Evolutionary conservation across 2,888 invertebrate genomes (phyloP), one percentile per base, ranked within the genome.

Genomic region (Caenorhabditis drosophilae): DNA sequence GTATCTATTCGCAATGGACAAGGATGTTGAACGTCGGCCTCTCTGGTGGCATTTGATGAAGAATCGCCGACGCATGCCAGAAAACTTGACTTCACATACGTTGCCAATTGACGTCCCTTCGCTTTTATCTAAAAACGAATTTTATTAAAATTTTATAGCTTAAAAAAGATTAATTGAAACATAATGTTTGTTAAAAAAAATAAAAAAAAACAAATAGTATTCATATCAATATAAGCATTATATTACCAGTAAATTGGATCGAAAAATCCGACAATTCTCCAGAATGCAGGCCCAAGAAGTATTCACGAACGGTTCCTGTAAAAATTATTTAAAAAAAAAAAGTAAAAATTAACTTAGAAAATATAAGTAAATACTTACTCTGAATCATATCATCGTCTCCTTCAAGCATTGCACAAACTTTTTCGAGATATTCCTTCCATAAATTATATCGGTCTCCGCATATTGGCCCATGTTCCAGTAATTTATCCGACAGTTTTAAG

Each of bases 71-170:
- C 25, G 16, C 45, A 54, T 44, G 25, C 58, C 58, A 51, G 58
- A 58, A 45, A 52, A 52, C 18, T 45, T 54, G 45, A 58, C 52
- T 2, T 58, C 45, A 54, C 58, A 58, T 36, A 58, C 23, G 25
- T 34, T 51, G n/a, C 58, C 57, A 53, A 57, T 57, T 23, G 57
- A 58, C 46, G 46, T 53, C 18, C 52, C 58, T 45, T 58, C 52
- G 52, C 2, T 25, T 58, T 58, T 53, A 45, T 58, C 58, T 58
- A 54, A 53, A 54, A 58, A 54, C 52, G n/a, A 40, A 53, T 58
- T 53, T 58, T 44, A 44, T 42, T 57, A 23, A 53, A 57, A 52
- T 58, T 52, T 58, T 53, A 45, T 44, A 53, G 58, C 57, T 57
- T 57, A 44, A 57, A 53, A 57, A 49, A 27, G 54, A 55, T 55